These are phyloP conservation scores for Cebidichthys violaceus DNA, from an alignment of 2,113 vertebrate genomes.

Conservation along the genomic window DNA sequence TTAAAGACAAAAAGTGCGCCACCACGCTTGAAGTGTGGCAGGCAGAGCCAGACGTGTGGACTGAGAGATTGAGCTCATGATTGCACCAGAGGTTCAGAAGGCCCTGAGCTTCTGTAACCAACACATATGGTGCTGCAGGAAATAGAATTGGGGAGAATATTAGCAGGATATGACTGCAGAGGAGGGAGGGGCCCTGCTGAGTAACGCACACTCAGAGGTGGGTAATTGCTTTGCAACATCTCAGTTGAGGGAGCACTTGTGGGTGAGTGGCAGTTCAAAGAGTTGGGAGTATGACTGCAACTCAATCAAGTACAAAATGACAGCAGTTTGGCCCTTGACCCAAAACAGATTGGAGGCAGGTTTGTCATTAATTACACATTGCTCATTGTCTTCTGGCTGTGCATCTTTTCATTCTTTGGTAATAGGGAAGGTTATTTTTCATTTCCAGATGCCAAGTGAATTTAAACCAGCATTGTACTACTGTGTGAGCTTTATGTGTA, in stretches of 20 bases:
- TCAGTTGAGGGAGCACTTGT: conserved; percentile 54
- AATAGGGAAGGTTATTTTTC: conserved; percentile 1
- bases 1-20: conserved; percentile 39
- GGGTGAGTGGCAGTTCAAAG: conserved; percentile 69
- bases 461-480: not conserved
- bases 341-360: conserved; percentile 67
- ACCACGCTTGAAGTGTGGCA: conserved; percentile 41
- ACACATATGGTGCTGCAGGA: conserved; percentile 10
- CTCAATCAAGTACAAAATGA: conserved; percentile 72
- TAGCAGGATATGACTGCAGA: conserved; percentile 32
- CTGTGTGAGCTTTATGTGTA: not conserved
- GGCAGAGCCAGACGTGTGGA: conserved; percentile 46
- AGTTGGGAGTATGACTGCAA: conserved; percentile 47
- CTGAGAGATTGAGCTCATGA: conserved; percentile 39
- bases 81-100: conserved; percentile 31
- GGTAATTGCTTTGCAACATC: conserved; percentile 70
- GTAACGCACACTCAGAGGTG: conserved; percentile 37
- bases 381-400: conserved; percentile 3
- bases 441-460: conserved; percentile 15
- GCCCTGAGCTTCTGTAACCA: conserved; percentile 37
- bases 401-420: conserved; percentile 29
- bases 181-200: conserved; percentile 33
- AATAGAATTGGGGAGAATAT: conserved; percentile 24
- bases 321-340: conserved; percentile 60
- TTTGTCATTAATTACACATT: conserved; percentile 61